Percentiles rank a stretch among this genome's conserved stretches.
Conservation (phyloP, 2,113 vertebrate species). For the Ancistrus triradiatus region DNA sequence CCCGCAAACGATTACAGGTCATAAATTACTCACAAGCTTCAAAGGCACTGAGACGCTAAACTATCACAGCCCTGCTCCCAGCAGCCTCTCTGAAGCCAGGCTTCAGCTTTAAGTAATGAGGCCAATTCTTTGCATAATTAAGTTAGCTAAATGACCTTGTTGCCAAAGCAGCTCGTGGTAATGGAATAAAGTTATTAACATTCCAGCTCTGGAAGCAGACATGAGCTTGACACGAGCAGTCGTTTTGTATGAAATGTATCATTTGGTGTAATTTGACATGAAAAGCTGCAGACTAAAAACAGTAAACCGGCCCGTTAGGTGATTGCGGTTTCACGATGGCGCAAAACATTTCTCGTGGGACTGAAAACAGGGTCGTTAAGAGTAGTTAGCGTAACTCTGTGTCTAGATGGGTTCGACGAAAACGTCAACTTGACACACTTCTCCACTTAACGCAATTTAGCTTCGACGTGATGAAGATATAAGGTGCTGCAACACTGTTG, state of each 20-base stretch:
- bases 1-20: slow-evolving; percentile 31
- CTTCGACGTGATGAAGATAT: no score
- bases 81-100: slow-evolving; percentile 41
- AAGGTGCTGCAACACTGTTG: no score
- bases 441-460: no score
- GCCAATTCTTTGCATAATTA: slow-evolving; percentile 54
- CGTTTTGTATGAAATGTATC: slow-evolving; percentile 35
- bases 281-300: background rate
- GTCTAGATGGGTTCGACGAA: no score
- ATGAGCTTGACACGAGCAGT: slow-evolving; percentile 33
- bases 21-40: slow-evolving; percentile 42
- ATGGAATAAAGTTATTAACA: slow-evolving; percentile 62
- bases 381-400: no score
- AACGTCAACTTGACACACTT: no score
- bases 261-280: slow-evolving; percentile 6
- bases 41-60: slow-evolving; percentile 40
- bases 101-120: slow-evolving; percentile 54
- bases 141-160: slow-evolving; percentile 51
- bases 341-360: background rate
- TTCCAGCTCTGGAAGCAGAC: slow-evolving; percentile 45
- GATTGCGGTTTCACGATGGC: background rate
- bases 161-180: slow-evolving; percentile 41
- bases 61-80: slow-evolving; percentile 35
- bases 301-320: no score
- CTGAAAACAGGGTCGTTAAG: no score